A percentile compares a stretch with the other conserved stretches of the same genome.
phyloP scores from a whole-genome alignment of 2,888 invertebrate species.

The Azorinus chamasolen region DNA sequence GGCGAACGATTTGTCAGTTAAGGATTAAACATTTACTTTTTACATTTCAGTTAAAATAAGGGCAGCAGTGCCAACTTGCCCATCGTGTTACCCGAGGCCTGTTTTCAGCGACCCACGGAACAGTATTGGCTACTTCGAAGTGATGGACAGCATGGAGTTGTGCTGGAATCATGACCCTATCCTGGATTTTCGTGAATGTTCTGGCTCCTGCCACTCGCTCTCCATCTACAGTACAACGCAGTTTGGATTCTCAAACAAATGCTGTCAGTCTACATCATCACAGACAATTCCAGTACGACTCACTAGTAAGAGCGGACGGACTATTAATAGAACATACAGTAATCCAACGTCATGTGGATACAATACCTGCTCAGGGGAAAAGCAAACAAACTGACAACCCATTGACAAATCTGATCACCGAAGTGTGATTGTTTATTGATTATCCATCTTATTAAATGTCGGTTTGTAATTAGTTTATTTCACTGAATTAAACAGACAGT shows the following conservation, averaged over 20 bases:
- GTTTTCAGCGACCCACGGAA: slow-evolving; percentile 69
- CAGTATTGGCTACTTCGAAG: slow-evolving; percentile 75
- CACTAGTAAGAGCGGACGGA: slow-evolving; percentile 71
- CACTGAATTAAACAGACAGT: no score
- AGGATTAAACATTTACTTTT: no score
- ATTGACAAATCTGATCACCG: no score
- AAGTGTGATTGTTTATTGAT: no score
- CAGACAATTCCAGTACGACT: slow-evolving; percentile 65
- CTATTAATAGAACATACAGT: slow-evolving; percentile 67
- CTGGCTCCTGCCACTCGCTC: slow-evolving; percentile 74
- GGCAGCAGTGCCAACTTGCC: slow-evolving; percentile 55
- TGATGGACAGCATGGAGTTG: slow-evolving; percentile 63
- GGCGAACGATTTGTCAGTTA: no score
- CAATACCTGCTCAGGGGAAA: slow-evolving; percentile 59
- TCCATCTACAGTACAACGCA: slow-evolving; percentile 69
- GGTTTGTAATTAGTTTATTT: no score
- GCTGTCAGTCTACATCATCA: slow-evolving; percentile 73
- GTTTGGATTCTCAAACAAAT: slow-evolving; percentile 70
- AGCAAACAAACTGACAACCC: no score
- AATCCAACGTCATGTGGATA: slow-evolving; percentile 75
- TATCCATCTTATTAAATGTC: no score
- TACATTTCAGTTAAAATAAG: no score
- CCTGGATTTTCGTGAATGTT: slow-evolving; percentile 74
- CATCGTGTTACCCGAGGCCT: slow-evolving; percentile 70
- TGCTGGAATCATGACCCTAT: slow-evolving; percentile 75